Base-by-base conservation (phyloP, 2,797 vertebrate genomes). In the Stomatorhinus walkeri region DNA sequence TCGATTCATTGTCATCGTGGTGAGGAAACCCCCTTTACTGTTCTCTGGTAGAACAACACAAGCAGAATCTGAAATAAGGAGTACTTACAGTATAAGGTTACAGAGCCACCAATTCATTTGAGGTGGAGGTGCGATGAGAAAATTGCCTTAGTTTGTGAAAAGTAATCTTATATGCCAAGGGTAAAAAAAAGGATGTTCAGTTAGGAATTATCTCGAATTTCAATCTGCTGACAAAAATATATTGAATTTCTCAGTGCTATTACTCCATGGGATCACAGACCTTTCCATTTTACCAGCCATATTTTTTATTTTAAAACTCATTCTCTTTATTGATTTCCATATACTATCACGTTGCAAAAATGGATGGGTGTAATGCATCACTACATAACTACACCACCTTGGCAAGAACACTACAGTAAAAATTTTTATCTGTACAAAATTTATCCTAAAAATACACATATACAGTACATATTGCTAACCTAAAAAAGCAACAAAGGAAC, bases 371-470 rank as follows among this genome's bases (percentile, higher is more conserved):
- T 76, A 86, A 85, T 88, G 87, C 59, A 72, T 85, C 40, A 88
- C 87, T 85, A 90, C 79, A 88, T 79, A 89, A 88, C 89, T 83
- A 89, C 92, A 93, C 90, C 89, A 91, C 92, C 91, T 10, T 90
- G 91, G 90, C 90, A 54, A 19, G 89, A 92, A 91, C 88, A 90
- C 91, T 90, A 90, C 89, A 91, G 93, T 94, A 93, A 93, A 95
- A 94, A 94, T 52, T 91, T 61, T 91, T 90, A 89, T 88, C 92
- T 94, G 91, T 95, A 94, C 94, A 95, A 95, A 95, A 95, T 93
- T 92, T 91, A 91, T 92, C 90, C 90, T 88, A 92, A 94, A 94
- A 94, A 94, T 91, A 91, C 89, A 85, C 90, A 92, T 92, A 93
- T 56, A 92, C 91, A 88, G 89, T 88, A 90, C 87, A 91, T 92